phyloP scores from a whole-genome alignment of 2,888 invertebrate genomes.

The Achlya flavicornis region DNA sequence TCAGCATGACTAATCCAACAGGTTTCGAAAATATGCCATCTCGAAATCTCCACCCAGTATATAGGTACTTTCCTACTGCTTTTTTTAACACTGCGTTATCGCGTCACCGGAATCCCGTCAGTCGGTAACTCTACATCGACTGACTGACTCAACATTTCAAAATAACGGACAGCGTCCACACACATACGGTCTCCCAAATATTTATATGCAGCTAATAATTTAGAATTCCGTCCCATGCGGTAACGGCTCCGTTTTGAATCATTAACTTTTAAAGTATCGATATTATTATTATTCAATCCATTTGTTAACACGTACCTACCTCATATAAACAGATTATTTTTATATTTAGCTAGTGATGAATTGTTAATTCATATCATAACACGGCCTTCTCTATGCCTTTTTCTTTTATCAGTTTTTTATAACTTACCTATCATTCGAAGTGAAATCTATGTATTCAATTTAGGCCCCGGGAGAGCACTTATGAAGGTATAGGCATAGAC shows the following conservation, averaged over 20 bases:
- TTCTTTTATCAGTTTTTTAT: too few species aligned
- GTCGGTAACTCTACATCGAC: neutral
- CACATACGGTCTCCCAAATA: constrained; percentile 13
- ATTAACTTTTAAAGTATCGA: constrained; percentile 62
- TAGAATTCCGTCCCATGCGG: constrained; percentile 53
- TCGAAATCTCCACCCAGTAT: too few species aligned
- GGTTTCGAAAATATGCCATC: too few species aligned
- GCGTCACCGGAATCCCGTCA: neutral
- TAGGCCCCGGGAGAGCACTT: too few species aligned
- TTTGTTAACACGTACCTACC: neutral
- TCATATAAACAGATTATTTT: neutral
- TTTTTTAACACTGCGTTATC: neutral
- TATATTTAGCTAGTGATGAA: neutral
- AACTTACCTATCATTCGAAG: too few species aligned
- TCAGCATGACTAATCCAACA: too few species aligned
- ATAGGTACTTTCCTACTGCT: too few species aligned
- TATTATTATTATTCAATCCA: constrained; percentile 38
- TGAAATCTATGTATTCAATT: too few species aligned
- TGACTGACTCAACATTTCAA: neutral
- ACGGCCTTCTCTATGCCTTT: too few species aligned
- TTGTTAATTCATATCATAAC: too few species aligned
- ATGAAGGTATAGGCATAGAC: too few species aligned
- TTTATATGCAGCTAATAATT: constrained; percentile 5
- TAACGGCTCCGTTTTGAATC: constrained; percentile 68
- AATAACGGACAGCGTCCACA: constrained; percentile 16